Evolutionary conservation across 2,797 vertebrate genomes (phyloP).

Genomic region (Anabacerthia variegaticeps): DNA sequence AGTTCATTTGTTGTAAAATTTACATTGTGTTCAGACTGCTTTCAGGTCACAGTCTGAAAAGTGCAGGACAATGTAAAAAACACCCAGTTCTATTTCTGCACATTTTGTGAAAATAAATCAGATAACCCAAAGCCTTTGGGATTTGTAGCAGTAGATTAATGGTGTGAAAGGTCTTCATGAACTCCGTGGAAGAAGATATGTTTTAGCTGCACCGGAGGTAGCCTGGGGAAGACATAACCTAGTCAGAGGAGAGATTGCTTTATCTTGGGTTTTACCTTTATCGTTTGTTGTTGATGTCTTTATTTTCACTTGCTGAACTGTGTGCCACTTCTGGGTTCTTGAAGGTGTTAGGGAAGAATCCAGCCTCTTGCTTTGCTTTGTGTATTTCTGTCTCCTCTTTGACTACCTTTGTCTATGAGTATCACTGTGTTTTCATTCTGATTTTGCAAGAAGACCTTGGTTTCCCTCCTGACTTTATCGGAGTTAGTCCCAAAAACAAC

Average conservation of each 20-base stretch:
- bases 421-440: neutral
- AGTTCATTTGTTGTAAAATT: neutral
- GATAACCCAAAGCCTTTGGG: neutral
- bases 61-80: neutral
- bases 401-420: neutral
- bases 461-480: neutral
- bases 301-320: constrained; percentile 16
- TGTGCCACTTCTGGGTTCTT: neutral
- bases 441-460: neutral
- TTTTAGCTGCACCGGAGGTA: neutral
- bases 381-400: neutral
- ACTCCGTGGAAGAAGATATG: neutral
- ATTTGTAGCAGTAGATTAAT: neutral
- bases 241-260: neutral
- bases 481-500: neutral
- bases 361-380: constrained; percentile 15
- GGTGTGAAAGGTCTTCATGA: neutral
- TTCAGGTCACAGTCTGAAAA: neutral
- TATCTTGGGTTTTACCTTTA: neutral
- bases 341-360: constrained; percentile 1
- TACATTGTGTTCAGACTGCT: neutral
- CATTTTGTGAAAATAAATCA: neutral
- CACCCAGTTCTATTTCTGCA: neutral
- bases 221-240: neutral
- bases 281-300: neutral